Percentiles rank a stretch among this genome's conserved stretches.
Evolutionary conservation across 2,888 invertebrate species (phyloP).

Genomic region (Synergus gifuensis): DNA sequence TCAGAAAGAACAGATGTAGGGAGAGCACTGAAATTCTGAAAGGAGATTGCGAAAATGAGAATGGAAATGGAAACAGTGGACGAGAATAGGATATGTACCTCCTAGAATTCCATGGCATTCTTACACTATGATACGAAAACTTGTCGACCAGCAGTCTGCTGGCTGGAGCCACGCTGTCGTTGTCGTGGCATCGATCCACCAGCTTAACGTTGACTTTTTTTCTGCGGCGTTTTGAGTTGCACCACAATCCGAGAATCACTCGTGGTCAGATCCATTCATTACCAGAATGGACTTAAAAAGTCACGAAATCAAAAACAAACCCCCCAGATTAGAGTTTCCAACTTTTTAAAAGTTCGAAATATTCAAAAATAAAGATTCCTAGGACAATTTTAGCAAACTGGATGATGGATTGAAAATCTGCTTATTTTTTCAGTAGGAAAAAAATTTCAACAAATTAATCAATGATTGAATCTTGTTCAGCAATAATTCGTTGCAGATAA

Average conservation of each 20-base stretch:
- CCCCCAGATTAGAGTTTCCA: too few relatives aligned
- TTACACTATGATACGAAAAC: constrained; percentile 19
- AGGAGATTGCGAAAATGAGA: constrained; percentile 61
- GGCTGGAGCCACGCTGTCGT: constrained; percentile 72
- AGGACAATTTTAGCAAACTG: too few relatives aligned
- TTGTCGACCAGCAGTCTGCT: constrained; percentile 60
- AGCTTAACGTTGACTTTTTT: constrained; percentile 67
- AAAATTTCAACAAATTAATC: too few relatives aligned
- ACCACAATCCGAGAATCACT: constrained; percentile 26
- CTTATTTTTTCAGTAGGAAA: too few relatives aligned
- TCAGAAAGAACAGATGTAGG: constrained; percentile 52
- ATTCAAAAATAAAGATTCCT: too few relatives aligned
- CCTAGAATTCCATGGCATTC: constrained; percentile 6
- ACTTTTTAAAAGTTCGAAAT: too few relatives aligned
- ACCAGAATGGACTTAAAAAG: neutral
- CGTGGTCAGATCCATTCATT: neutral
- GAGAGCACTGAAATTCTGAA: constrained; percentile 56
- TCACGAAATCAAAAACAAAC: neutral
- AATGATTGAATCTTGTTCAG: too few relatives aligned
- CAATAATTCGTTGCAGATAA: too few relatives aligned
- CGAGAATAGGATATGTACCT: constrained; percentile 45
- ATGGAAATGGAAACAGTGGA: constrained; percentile 57
- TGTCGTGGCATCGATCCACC: constrained; percentile 68
- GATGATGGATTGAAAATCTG: too few relatives aligned
- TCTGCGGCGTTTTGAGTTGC: constrained; percentile 48